phyloP scores from a whole-genome alignment of 2,113 vertebrate genomes.

The Lepisosteus osseus region DNA sequence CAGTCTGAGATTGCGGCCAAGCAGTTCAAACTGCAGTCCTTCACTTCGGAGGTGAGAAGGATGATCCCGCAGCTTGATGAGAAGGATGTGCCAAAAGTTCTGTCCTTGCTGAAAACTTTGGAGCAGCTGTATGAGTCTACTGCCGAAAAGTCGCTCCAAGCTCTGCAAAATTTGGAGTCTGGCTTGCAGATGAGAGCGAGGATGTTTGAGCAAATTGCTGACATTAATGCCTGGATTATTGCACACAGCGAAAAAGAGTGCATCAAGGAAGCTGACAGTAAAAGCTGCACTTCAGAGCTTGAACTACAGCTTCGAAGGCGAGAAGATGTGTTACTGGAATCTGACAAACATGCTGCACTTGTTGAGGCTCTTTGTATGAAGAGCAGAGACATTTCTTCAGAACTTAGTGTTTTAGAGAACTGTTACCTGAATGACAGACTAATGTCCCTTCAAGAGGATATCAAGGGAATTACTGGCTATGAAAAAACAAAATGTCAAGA shows the following conservation, averaged over 20 bases:
- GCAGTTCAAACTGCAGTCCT: slow-evolving; percentile 57
- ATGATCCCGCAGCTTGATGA: slow-evolving; percentile 55
- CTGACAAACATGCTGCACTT: slow-evolving; percentile 59
- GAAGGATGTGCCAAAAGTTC: slow-evolving; percentile 58
- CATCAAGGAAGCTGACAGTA: slow-evolving; percentile 24
- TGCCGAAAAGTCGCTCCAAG: slow-evolving; percentile 60
- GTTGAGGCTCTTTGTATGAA: slow-evolving; percentile 66
- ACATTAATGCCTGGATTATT: slow-evolving; percentile 68
- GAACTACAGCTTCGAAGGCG: slow-evolving; percentile 48
- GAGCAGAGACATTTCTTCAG: slow-evolving; percentile 56
- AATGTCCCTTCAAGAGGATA: slow-evolving; percentile 66
- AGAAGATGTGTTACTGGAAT: slow-evolving; percentile 58
- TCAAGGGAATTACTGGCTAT: slow-evolving; percentile 55
- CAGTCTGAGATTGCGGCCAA: slow-evolving; percentile 66
- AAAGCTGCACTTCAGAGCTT: slow-evolving; percentile 51
- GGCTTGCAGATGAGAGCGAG: slow-evolving; percentile 75
- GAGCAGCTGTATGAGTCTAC: slow-evolving; percentile 70
- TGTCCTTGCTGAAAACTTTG: slow-evolving; percentile 59
- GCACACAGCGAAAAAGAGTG: slow-evolving; percentile 46
- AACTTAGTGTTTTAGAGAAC: slow-evolving; percentile 74
- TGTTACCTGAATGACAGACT: slow-evolving; percentile 72
- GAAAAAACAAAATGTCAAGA: slow-evolving; percentile 63
- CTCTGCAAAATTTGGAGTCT: slow-evolving; percentile 70
- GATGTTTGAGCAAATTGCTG: slow-evolving; percentile 67
- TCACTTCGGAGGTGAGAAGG: slow-evolving; percentile 64